Base-by-base conservation (phyloP, 2,888 invertebrate species). In the Leptinotarsa juncta region DNA sequence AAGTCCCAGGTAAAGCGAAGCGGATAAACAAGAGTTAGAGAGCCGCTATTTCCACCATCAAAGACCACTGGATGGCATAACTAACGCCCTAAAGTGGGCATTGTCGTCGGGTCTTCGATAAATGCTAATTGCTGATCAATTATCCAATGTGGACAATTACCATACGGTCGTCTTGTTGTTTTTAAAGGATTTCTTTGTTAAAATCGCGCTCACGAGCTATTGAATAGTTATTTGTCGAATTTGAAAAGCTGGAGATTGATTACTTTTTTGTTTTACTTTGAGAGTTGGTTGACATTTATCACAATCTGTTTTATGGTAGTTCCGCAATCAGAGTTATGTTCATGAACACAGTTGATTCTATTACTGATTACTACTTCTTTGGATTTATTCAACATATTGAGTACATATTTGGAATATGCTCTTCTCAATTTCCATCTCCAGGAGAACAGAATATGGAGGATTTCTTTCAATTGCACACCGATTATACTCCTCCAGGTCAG, bases 71-170 rank as follows among this genome's bases (percentile, higher is more conserved):
- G 62, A 62, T 62, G 48, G 23, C 48, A 69, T 69, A 57, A 20
- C 57, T 57, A 69, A 68, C 42, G 57, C 48, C 51, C 26, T 16
- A 42, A 72, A 78, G 81, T 79, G 77, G 73, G 78, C 78, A 79
- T 81, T 83, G 81, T 82, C 81, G 79, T 81, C 79, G 75, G 76
- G 79, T 78, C 72, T 80, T 79, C 70, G 76, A 78, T 79, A 82
- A 82, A 83, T 82, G 81, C 82, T 83, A 82, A 83, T 83, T 83
- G 80, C 74, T 71, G 76, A 82, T 82, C 77, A 81, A 81, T 79
- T 79, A 78, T 62, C n/a, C 60, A 15, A 2, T 51, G 51, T 15
- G n/a, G n/a, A 69, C 51, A 60, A 69, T 60, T 55, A 55, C 51
- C 49, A 60, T 55, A 55, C 74, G 70, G 50, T 72, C 71, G 74